Percentiles rank a stretch among this genome's conserved stretches.
Evolutionary conservation across 2,113 vertebrate genomes (phyloP).

Genomic region (Pseudopodoces humilis): DNA sequence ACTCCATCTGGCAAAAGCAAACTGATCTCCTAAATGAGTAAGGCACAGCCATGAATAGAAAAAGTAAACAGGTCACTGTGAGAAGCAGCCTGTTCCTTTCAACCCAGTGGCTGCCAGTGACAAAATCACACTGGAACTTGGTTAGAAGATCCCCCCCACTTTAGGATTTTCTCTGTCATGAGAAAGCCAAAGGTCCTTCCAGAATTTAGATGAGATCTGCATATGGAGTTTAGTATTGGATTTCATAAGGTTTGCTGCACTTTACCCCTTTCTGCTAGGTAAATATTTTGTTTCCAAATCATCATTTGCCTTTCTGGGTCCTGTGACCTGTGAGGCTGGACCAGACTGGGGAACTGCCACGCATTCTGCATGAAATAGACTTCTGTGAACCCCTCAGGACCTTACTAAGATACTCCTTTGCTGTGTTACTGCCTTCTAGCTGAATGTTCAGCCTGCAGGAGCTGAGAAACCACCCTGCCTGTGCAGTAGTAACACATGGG

Average conservation of each 20-base stretch:
- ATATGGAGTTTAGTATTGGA: not conserved
- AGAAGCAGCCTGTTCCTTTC: conserved; percentile 27
- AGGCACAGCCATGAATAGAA: not conserved
- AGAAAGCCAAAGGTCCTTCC: not conserved
- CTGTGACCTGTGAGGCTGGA: not conserved
- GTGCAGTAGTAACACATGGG: fast-evolving
- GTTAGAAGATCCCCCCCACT: not conserved
- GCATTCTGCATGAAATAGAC: not conserved
- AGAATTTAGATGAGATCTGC: not conserved
- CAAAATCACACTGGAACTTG: not conserved
- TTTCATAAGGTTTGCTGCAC: conserved; percentile 13
- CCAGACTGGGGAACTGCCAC: fast-evolving
- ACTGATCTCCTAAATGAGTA: conserved; percentile 35
- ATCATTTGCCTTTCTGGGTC: not conserved
- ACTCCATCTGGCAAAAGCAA: conserved; percentile 51
- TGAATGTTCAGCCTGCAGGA: not conserved
- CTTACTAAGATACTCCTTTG: not conserved
- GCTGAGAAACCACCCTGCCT: not conserved
- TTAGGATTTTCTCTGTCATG: not conserved
- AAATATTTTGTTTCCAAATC: conserved; percentile 22
- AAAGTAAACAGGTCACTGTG: conserved; percentile 2
- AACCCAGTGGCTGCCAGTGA: not conserved
- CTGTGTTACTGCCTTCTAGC: not conserved
- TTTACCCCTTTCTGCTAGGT: not conserved
- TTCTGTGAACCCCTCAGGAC: not conserved